phyloP scores from a whole-genome alignment of 2,888 invertebrate genomes.

The Zaprionus lineosus region DNA sequence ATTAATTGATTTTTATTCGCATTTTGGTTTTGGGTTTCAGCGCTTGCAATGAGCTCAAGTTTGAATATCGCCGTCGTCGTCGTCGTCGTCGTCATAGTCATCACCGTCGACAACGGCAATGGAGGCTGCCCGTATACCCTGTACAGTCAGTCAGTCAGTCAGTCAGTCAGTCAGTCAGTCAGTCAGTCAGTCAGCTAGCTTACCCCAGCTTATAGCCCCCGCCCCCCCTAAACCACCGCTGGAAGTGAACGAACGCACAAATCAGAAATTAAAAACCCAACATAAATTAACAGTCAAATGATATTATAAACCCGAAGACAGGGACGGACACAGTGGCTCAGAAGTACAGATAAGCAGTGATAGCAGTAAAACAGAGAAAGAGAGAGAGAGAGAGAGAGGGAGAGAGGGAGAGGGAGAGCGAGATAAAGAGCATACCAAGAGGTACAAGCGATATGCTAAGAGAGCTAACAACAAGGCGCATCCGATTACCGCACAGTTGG shows the following conservation, averaged over 20 bases:
- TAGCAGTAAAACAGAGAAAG: neutral
- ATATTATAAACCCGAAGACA: slow-evolving; percentile 63
- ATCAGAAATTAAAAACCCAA: slow-evolving; percentile 80
- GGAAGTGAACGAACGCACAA: slow-evolving; percentile 72
- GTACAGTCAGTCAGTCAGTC: too few relatives aligned
- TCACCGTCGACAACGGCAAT: slow-evolving; percentile 15
- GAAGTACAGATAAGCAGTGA: slow-evolving; percentile 20
- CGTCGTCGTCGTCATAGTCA: neutral
- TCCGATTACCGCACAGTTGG: slow-evolving; percentile 69
- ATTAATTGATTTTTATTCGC: slow-evolving; percentile 78
- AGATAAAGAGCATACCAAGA: slow-evolving; percentile 26
- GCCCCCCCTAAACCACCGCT: slow-evolving; percentile 1
- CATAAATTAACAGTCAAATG: slow-evolving; percentile 80
- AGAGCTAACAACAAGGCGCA: slow-evolving; percentile 53
- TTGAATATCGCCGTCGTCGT: slow-evolving; percentile 40
- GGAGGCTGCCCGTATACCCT: slow-evolving; percentile 34
- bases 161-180: too few relatives aligned
- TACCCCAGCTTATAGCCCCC: too few relatives aligned
- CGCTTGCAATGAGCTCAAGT: slow-evolving; percentile 49
- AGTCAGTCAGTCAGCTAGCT: too few relatives aligned
- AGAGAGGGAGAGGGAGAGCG: neutral
- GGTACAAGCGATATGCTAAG: slow-evolving; percentile 46
- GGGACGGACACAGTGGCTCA: slow-evolving; percentile 43
- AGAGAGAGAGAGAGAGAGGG: slow-evolving; percentile 9
- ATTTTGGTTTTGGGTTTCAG: slow-evolving; percentile 72